Evolutionary conservation across 92 coral and sea anemone genomes (phyloP).

Genomic region (Phenganax marumi): DNA sequence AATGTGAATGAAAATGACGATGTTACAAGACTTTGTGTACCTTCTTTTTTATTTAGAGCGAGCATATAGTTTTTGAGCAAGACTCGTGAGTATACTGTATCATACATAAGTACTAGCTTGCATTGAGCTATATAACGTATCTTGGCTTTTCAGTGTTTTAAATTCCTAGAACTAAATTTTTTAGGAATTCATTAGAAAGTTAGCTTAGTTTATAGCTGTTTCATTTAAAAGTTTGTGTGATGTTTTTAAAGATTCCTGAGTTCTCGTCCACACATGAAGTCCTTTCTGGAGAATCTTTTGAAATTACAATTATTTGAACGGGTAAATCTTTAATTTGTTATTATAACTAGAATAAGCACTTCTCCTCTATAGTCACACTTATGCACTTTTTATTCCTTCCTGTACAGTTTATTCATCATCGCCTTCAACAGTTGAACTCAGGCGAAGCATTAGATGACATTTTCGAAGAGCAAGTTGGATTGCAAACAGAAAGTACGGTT

Average conservation of each 20-base stretch:
- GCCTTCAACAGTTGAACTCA: conserved; percentile 76
- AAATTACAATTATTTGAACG: conserved; percentile 89
- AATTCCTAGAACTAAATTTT: not conserved
- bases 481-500: conserved; percentile 89
- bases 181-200: not conserved
- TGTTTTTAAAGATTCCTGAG: conserved; percentile 63
- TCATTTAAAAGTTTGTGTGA: too few relatives aligned
- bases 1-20: not conserved
- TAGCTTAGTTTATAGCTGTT: not conserved
- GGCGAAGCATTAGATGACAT: conserved; percentile 85
- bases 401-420: conserved; percentile 72
- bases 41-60: conserved; percentile 59
- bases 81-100: conserved; percentile 72
- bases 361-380: not conserved
- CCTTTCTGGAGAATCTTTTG: conserved; percentile 69
- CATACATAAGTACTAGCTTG: not conserved
- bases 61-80: conserved; percentile 78
- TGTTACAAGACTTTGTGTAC: not conserved
- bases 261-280: conserved; percentile 68
- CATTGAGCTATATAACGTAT: not conserved
- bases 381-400: not conserved
- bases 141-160: not conserved
- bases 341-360: not conserved
- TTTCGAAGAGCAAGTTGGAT: conserved; percentile 89
- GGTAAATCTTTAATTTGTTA: conserved; percentile 36